Percentiles rank a stretch among this genome's conserved stretches.
Conservation (phyloP, 2,888 invertebrate genomes). For the Dicranocentrus wangi region DNA sequence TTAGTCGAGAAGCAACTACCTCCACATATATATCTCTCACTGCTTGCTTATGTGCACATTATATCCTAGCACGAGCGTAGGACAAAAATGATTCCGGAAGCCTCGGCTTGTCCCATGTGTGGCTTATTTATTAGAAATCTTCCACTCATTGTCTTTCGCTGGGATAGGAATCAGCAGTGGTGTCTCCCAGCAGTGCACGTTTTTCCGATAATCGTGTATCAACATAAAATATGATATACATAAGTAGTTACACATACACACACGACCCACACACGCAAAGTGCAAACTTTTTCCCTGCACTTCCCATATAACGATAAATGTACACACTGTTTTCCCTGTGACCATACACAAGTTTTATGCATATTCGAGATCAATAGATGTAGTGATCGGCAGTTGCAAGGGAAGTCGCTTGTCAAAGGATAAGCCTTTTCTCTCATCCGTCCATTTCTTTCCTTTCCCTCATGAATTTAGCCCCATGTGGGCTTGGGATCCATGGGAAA, state of each 20-base stretch:
- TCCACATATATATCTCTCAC: conserved; percentile 1
- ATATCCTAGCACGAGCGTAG: background rate
- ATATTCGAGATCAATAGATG: background rate
- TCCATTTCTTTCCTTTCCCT: conserved; percentile 54
- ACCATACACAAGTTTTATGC: background rate
- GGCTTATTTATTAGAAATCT: conserved; percentile 53
- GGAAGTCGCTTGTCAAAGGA: conserved; percentile 50
- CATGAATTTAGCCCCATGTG: conserved; percentile 63
- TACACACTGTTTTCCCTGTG: background rate
- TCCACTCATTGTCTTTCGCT: conserved; percentile 38
- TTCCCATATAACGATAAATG: no score
- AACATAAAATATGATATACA: background rate
- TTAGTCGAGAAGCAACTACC: no score
- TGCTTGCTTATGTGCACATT: background rate
- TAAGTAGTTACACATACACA: background rate
- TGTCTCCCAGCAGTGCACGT: background rate
- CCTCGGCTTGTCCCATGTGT: conserved; percentile 43
- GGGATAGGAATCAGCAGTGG: no score
- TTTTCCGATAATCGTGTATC: background rate
- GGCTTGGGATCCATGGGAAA: conserved; percentile 44
- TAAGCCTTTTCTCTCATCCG: conserved; percentile 52
- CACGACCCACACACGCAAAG: background rate
- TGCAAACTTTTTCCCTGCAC: background rate
- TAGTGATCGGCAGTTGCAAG: conserved; percentile 56
- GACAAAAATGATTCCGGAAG: conserved; percentile 47